Evolutionary conservation across 1,140 invertebrate species (phyloP), one percentile per base, ranked within the genome.

Genomic region (Drosophila ananassae): DNA sequence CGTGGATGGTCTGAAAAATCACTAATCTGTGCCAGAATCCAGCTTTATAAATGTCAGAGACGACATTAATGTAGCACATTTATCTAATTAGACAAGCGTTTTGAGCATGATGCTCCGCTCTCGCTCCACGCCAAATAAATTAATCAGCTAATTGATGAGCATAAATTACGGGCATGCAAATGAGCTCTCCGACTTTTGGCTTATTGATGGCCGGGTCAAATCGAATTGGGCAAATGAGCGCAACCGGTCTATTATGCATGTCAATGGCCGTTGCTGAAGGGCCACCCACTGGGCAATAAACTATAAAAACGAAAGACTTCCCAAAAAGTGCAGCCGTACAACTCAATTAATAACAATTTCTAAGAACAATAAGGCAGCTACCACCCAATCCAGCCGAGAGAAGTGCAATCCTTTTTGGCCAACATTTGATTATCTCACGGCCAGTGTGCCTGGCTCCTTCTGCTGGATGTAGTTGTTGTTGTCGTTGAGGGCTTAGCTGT

Each of bases 301-400:
- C 32, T 12, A 41, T 44, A 25, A 51, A 60, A 52, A n/a, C 21
- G 13, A 22, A 73, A 46, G 60, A 47, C 64, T 22, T 34, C 63
- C 63, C 32, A 34, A 66, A 34, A 66, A 25, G 28, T 57, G 44
- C 52, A 59, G 32, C 44, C 44, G 22, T 46, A 85, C 81, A 89
- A 79, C 89, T 90, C 77, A 89, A 89, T 91, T 91, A 91, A 83
- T 91, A 90, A 81, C 81, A 89, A 85, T 85, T 85, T 89, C 75
- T 85, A 73, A 74, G 76, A 77, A 85, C 73, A 84, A 89, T 79
- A 79, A 77, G 75, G 73, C 74, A 60, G 25, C 57, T 52, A 44
- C 44, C 37, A 41, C n/a, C 12, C 39, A 3, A 13, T 5, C 5
- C 39, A 41, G n/a, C 4, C 41, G 8, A 9, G 13, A 5, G 13